A percentile compares a stretch with the other conserved stretches of the same genome.
Evolutionary conservation across 2,888 invertebrate genomes (phyloP).

Genomic region (Orthonevra nobilis): DNA sequence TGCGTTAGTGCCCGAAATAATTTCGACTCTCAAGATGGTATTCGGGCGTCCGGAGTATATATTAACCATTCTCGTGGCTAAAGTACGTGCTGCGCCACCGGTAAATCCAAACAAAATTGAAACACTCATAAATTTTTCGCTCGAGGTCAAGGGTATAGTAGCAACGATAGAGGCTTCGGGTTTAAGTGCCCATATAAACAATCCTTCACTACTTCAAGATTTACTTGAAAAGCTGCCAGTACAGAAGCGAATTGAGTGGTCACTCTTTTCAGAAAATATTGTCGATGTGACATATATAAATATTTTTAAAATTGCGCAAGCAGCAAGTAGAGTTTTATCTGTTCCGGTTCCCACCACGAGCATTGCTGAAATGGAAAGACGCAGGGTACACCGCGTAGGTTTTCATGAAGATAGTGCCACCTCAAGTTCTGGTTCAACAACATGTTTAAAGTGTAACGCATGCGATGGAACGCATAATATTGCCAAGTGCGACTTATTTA

Average conservation of each 20-base stretch:
- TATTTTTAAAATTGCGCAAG: slow-evolving; percentile 44
- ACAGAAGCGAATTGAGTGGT: slow-evolving; percentile 50
- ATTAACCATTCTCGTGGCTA: slow-evolving; percentile 35
- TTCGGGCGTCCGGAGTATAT: slow-evolving; percentile 54
- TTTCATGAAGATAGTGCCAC: slow-evolving; percentile 1
- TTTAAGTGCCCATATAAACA: slow-evolving; percentile 38
- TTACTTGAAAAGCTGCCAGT: slow-evolving; percentile 51
- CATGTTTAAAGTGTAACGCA: neutral
- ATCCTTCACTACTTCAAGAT: slow-evolving; percentile 52
- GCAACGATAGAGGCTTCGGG: slow-evolving; percentile 49
- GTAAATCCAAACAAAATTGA: slow-evolving; percentile 45
- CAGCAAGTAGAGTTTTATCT: slow-evolving; percentile 36
- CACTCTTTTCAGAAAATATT: slow-evolving; percentile 15
- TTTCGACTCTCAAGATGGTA: slow-evolving; percentile 47
- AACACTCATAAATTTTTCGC: slow-evolving; percentile 25
- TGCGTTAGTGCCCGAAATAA: slow-evolving; percentile 45
- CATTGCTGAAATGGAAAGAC: slow-evolving; percentile 10
- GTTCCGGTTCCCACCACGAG: neutral
- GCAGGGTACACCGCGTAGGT: slow-evolving; percentile 1
- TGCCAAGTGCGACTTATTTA: neutral
- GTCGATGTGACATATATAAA: neutral
- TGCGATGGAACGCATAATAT: slow-evolving; percentile 12
- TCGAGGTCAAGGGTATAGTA: too few relatives aligned
- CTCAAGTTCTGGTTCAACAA: neutral
- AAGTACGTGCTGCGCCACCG: slow-evolving; percentile 27